phyloP scores from a whole-genome alignment of 2,113 vertebrate genomes.

The Himantopus leucocephalus region DNA sequence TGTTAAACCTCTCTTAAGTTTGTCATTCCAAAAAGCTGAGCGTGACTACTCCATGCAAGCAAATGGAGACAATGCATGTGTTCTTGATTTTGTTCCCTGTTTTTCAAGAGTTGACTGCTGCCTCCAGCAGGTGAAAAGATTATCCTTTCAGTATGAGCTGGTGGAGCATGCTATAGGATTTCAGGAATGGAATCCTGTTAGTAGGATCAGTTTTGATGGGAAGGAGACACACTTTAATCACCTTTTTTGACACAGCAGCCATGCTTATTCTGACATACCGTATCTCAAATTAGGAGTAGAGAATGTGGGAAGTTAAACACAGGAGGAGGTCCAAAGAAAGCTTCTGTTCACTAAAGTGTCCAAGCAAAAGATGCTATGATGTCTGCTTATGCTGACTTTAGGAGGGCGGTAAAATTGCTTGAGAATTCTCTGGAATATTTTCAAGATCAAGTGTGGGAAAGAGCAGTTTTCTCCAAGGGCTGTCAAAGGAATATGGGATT shows the following conservation, averaged over 20 bases:
- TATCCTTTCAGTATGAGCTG: neutral
- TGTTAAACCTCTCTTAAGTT: neutral
- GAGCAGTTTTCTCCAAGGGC: neutral
- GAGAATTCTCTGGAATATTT: neutral
- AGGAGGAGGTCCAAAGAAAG: neutral
- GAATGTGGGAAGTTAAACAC: neutral
- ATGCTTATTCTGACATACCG: neutral
- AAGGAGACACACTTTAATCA: neutral
- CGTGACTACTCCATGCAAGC: neutral
- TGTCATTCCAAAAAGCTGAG: constrained; percentile 7
- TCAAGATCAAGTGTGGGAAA: neutral
- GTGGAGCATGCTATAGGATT: neutral
- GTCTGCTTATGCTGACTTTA: neutral
- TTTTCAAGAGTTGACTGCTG: constrained; percentile 13
- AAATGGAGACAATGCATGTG: neutral
- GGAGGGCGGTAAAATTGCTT: neutral
- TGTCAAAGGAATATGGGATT: neutral
- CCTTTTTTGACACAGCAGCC: neutral
- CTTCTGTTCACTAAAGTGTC: neutral
- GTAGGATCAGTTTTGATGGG: neutral
- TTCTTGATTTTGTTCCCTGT: neutral
- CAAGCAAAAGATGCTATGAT: neutral
- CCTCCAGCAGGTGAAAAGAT: constrained; percentile 53
- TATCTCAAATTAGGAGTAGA: neutral
- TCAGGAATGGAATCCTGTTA: neutral